Conservation (phyloP, 1,140 invertebrate species). For the Diuraphis noxia region DNA sequence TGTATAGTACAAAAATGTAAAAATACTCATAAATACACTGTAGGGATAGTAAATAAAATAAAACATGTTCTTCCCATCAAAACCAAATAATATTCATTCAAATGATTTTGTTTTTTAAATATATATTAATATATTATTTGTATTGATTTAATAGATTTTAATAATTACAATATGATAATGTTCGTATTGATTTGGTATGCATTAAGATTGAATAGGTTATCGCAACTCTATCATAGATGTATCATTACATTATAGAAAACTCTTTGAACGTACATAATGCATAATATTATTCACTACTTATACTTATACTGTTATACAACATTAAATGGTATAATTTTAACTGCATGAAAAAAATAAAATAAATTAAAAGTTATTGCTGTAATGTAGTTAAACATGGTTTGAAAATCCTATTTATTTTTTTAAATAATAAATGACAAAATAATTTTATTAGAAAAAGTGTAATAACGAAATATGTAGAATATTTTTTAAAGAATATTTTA, state of each 20-base stretch:
- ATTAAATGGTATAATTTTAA: too few relatives aligned
- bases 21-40: not conserved
- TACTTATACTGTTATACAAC: too few relatives aligned
- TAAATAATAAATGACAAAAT: too few relatives aligned
- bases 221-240: not conserved
- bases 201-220: not conserved
- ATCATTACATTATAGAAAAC: not conserved
- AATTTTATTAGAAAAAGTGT: too few relatives aligned
- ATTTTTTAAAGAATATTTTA: too few relatives aligned
- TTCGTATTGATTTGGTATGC: not conserved
- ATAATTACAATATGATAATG: too few relatives aligned
- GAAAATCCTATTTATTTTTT: too few relatives aligned
- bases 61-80: not conserved
- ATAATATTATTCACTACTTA: not conserved
- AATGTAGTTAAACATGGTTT: not conserved
- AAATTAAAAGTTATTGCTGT: not conserved
- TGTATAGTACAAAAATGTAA: not conserved
- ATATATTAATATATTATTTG: too few relatives aligned
- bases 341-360: too few relatives aligned
- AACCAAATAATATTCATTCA: not conserved
- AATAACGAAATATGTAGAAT: too few relatives aligned
- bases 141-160: too few relatives aligned
- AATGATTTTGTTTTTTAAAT: too few relatives aligned
- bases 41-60: not conserved
- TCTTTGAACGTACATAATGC: not conserved